Evolutionary conservation across 1,140 invertebrate species (phyloP), one percentile per base, ranked within the genome.

Genomic region (Drosophila santomea): DNA sequence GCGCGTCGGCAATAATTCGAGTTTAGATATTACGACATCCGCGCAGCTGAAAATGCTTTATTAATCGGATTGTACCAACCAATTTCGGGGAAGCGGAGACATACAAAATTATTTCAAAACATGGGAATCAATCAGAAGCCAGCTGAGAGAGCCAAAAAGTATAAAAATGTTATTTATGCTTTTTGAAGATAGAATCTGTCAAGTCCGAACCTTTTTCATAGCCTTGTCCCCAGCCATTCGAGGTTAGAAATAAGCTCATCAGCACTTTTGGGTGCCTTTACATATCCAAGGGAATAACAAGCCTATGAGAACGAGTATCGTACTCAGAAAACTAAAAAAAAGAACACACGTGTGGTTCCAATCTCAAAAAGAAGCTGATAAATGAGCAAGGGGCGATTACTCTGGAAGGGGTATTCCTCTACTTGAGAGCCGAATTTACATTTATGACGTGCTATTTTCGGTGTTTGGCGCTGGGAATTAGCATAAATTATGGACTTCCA

Each of bases 41-140:
- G 36, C 45, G 35, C 14, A 47, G 58, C 35, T 36, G 41, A 45
- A 81, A 86, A 88, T 88, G 61, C 72, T 62, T 62, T 66, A 82
- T 88, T 86, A 86, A 86, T 88, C 79, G 74, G 69, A 79, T 78
- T 62, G 54, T 82, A 47, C 60, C 60, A 59, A 54, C 64, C 76
- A 80, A 66, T 84, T 83, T 47, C 64, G 61, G 45, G 45, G 58
- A 80, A 74, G 11, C 41, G 15, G 56, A 68, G 59, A 74, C 47
- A 56, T 74, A 74, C 7, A 74, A 74, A 44, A 55, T 23, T 23
- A 73, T 35, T 17, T 44, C 4, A 23, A 74, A 58, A 72, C 56
- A 67, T 62, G 48, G 62, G 67, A 79, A 86, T 86, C 79, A 88
- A 86, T 86, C 79, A 88, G 57, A 32, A 25, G 57, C 47, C 57